Conservation (phyloP, 2,113 vertebrate species). For the Gnathonemus longibarbis region DNA sequence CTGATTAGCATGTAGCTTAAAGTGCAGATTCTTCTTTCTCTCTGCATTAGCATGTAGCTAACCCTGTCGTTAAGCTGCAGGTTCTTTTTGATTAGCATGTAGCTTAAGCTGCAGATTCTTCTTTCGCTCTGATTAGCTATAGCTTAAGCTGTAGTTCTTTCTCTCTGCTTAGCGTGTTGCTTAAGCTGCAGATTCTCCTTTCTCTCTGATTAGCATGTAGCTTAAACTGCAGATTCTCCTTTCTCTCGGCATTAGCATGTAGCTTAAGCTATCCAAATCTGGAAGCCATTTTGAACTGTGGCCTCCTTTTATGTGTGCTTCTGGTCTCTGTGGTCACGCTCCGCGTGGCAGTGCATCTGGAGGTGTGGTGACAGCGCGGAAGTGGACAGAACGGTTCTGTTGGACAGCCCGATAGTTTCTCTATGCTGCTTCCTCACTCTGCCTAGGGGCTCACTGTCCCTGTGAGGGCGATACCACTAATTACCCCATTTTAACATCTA, state of each 20-base stretch:
- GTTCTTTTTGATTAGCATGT: not conserved
- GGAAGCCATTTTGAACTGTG: not conserved
- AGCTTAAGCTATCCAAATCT: not conserved
- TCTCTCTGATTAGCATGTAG: not conserved
- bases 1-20: not conserved
- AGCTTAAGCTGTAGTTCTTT: not conserved
- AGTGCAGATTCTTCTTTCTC: not conserved
- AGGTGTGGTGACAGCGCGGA: not conserved
- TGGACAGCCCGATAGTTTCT: not conserved
- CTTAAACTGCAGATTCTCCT: not conserved
- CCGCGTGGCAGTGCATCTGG: not conserved
- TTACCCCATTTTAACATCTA: not conserved
- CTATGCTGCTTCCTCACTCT: not conserved
- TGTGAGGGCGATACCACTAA: not conserved
- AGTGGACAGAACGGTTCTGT: not conserved
- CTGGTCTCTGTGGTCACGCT: not conserved
- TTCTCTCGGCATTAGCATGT: not conserved
- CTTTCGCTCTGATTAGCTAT: not conserved
- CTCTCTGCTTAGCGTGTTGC: not conserved
- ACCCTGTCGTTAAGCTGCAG: too few relatives aligned
- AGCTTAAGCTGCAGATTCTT: not conserved
- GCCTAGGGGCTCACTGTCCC: not conserved
- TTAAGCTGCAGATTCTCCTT: not conserved
- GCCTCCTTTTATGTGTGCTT: not conserved
- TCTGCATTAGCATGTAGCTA: not conserved